These are phyloP conservation scores for Fratercula arctica DNA, from an alignment of 2,797 vertebrate species.

Conservation along the genomic window DNA sequence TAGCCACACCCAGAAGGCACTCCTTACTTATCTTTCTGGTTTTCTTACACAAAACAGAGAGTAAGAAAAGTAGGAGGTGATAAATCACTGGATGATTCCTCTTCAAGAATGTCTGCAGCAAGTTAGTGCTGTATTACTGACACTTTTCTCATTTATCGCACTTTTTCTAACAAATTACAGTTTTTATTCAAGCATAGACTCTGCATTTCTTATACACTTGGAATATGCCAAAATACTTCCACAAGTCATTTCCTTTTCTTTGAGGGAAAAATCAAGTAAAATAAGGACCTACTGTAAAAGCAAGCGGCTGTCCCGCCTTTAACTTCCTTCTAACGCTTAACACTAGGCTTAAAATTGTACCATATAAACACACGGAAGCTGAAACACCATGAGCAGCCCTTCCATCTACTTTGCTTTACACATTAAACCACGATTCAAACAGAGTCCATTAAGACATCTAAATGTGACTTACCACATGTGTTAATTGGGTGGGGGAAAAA, in stretches of 20 bases:
- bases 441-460: conserved; percentile 65
- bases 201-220: not conserved
- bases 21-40: not conserved
- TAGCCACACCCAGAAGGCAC: not conserved
- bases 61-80: not conserved
- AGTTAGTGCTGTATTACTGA: accelerated
- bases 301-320: not conserved
- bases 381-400: conserved; percentile 15
- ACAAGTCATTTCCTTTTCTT: not conserved
- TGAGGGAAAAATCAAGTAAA: not conserved
- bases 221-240: not conserved
- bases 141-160: not conserved
- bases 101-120: not conserved
- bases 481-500: conserved; percentile 53
- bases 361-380: conserved; percentile 1
- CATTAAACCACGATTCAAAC: conserved; percentile 53
- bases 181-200: not conserved
- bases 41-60: not conserved
- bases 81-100: not conserved
- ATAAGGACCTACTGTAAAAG: not conserved
- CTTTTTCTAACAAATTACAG: not conserved
- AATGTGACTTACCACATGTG: conserved; percentile 65
- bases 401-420: conserved; percentile 53
- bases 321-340: not conserved
- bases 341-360: not conserved